These are phyloP conservation scores for Mola mola DNA, from an alignment of 2,113 vertebrate genomes.

Conservation along the genomic window DNA sequence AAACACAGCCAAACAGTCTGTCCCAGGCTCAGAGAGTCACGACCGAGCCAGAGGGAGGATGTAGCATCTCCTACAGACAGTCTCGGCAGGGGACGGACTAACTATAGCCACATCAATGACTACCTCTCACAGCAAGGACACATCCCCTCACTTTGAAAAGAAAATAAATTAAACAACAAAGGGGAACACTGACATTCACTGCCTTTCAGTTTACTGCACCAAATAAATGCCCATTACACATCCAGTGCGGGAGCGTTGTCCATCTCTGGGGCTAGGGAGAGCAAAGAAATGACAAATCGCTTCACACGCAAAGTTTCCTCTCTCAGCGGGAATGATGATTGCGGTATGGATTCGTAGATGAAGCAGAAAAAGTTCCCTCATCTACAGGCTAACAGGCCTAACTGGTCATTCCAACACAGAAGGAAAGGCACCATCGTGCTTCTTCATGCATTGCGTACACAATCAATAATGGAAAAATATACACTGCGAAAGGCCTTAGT, in stretches of 20 bases:
- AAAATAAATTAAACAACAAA: conserved; percentile 90
- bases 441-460: conserved; percentile 72
- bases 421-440: conserved; percentile 70
- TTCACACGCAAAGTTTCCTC: conserved; percentile 53
- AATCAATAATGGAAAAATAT: conserved; percentile 83
- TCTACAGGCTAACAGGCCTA: conserved; percentile 50
- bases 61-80: conserved; percentile 78
- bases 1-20: conserved; percentile 36
- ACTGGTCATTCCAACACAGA: conserved; percentile 73
- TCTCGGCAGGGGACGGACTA: conserved; percentile 79
- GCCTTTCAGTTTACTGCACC: conserved; percentile 78
- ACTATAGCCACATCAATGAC: conserved; percentile 87
- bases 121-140: conserved; percentile 81
- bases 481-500: conserved; percentile 73
- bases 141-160: conserved; percentile 85
- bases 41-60: conserved; percentile 60
- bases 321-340: conserved; percentile 48
- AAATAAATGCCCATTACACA: conserved; percentile 62
- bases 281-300: conserved; percentile 29
- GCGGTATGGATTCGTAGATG: conserved; percentile 39
- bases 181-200: conserved; percentile 83
- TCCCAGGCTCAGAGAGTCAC: conserved; percentile 51
- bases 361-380: conserved; percentile 53
- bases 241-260: conserved; percentile 57
- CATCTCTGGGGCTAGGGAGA: conserved; percentile 34